Conservation (phyloP, 2,113 vertebrate genomes). For the Cervus canadensis region DNA sequence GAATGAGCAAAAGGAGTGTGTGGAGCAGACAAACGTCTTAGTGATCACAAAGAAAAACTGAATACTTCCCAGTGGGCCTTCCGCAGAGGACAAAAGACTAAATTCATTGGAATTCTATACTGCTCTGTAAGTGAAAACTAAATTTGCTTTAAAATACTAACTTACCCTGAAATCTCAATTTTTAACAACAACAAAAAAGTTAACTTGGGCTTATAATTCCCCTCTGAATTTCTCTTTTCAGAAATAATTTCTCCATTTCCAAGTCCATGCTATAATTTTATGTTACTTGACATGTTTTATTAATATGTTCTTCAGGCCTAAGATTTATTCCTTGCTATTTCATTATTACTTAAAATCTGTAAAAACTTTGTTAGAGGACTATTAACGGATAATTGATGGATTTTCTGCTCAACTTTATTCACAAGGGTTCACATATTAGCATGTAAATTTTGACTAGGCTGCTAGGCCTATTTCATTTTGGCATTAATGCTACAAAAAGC, state of each 20-base stretch:
- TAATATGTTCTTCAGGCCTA: neutral
- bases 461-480: neutral
- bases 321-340: neutral
- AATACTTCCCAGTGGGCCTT: neutral
- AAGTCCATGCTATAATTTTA: neutral
- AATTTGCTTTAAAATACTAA: neutral
- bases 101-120: neutral
- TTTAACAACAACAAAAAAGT: neutral
- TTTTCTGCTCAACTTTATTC: constrained; percentile 28
- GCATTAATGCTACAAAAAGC: neutral
- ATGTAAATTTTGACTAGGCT: neutral
- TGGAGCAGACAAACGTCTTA: neutral
- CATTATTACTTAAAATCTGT: neutral
- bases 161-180: neutral
- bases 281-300: neutral
- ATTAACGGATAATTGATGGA: neutral
- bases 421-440: neutral
- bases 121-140: neutral
- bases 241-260: neutral
- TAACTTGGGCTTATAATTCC: neutral
- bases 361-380: neutral
- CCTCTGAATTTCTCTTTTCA: neutral
- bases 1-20: neutral
- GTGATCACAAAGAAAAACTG: neutral
- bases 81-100: neutral